Evolutionary conservation across 2,888 invertebrate species (phyloP).

Genomic region (Sinotaia quadrata): DNA sequence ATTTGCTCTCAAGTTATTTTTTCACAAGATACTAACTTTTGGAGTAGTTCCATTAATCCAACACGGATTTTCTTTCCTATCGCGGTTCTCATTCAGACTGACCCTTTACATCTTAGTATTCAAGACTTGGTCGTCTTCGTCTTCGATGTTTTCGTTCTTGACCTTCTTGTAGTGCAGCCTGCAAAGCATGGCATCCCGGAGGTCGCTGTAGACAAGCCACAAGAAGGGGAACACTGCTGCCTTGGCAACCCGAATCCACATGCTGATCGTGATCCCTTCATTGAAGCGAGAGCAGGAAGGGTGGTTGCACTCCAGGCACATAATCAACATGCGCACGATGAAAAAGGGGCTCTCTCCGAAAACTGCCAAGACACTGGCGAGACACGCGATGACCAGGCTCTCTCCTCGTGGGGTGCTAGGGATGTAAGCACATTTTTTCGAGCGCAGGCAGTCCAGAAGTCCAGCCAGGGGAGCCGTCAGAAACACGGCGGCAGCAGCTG

Average conservation of each 20-base stretch:
- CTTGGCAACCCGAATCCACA: slow-evolving; percentile 40
- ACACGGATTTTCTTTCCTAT: too few species aligned
- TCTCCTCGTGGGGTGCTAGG: slow-evolving; percentile 38
- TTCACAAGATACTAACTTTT: too few species aligned
- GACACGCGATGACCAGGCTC: slow-evolving; percentile 33
- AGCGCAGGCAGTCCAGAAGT: slow-evolving; percentile 37
- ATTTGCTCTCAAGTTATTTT: too few species aligned
- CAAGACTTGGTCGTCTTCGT: slow-evolving; percentile 18
- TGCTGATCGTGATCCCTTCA: slow-evolving; percentile 35
- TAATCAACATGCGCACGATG: slow-evolving; percentile 37
- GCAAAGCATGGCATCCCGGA: slow-evolving; percentile 36
- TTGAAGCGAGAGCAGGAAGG: slow-evolving; percentile 38
- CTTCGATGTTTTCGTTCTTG: slow-evolving; percentile 8
- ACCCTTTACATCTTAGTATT: slow-evolving; percentile 18
- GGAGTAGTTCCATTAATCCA: too few species aligned
- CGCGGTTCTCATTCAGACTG: too few species aligned
- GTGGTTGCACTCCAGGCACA: slow-evolving; percentile 39
- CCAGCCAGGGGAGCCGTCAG: slow-evolving; percentile 36
- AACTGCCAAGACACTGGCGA: slow-evolving; percentile 37
- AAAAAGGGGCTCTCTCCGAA: slow-evolving; percentile 42
- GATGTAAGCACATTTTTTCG: slow-evolving; percentile 31
- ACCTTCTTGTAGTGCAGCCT: slow-evolving; percentile 26
- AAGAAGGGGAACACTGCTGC: slow-evolving; percentile 39
- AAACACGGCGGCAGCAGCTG: slow-evolving; percentile 37
- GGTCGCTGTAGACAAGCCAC: slow-evolving; percentile 41